Conservation (phyloP, 1,140 invertebrate species). For the Zelostemma sp. region DNA sequence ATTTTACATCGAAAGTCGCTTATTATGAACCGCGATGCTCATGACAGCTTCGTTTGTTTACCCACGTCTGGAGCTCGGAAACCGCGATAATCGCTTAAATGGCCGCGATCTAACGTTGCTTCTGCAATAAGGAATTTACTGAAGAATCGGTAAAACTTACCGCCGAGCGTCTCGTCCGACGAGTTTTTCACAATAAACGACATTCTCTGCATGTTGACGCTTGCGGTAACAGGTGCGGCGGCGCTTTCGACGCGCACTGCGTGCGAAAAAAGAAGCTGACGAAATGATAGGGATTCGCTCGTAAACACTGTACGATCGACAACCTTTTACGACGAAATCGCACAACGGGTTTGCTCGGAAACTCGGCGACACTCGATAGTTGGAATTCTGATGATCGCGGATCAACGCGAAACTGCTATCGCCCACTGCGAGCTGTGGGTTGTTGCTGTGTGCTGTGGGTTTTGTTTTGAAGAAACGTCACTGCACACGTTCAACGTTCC, state of each 20-base stretch:
- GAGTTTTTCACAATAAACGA: conserved; percentile 36
- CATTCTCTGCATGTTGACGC: conserved; percentile 14
- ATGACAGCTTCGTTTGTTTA: conserved; percentile 20
- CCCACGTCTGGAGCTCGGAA: background rate
- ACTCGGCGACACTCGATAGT: background rate
- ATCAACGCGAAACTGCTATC: background rate
- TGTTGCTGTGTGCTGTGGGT: background rate
- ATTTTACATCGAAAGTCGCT: conserved; percentile 7
- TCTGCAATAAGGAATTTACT: background rate
- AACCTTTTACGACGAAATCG: background rate
- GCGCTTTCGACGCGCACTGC: conserved; percentile 6
- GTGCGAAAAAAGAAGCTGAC: conserved; percentile 11
- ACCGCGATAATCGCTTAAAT: background rate
- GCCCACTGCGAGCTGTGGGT: background rate
- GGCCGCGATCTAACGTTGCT: no score
- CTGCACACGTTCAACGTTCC: background rate
- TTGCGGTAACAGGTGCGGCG: conserved; percentile 7
- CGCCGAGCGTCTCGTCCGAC: conserved; percentile 28
- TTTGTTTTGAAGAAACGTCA: conserved; percentile 7
- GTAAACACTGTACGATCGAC: background rate
- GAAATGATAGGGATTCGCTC: conserved; percentile 11
- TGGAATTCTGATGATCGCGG: background rate
- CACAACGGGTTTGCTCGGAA: background rate
- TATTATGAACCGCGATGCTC: conserved; percentile 18
- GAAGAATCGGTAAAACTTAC: conserved; percentile 12